Base-by-base conservation (phyloP, 2,797 vertebrate species). In the Arrhamphus sclerolepis region DNA sequence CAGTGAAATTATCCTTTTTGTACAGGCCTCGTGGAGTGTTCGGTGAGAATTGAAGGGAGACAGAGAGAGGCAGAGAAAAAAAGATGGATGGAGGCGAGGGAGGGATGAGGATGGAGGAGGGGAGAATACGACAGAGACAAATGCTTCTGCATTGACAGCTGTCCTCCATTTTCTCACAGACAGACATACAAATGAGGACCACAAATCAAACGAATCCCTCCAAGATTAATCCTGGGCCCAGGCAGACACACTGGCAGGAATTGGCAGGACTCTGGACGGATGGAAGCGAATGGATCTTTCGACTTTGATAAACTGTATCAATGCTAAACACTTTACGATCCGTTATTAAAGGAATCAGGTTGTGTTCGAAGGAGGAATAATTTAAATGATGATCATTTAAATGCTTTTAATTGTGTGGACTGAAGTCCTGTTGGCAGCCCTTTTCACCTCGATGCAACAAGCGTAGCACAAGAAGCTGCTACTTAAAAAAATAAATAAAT, bases 121-220 rank as follows among this genome's bases (percentile, higher is more conserved):
- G 86, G 78, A 75, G 54, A 56, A 47, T 68, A 80, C 91, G 92
- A 92, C 90, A 91, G 87, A 91, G 90, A 93, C 89, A 91, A 92
- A 92, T 93, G 91, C 70, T 81, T 88, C 85, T 40, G 65, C 90
- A 92, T 91, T 91, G 92, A 93, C 91, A 92, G 91, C 90, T 92
- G 91, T 91, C 91, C 88, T 89, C 91, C 87, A 90, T 90, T 91
- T 90, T 89, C 87, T 88, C 85, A 75, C 81, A 90, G 89, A 92
- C 89, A 90, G 83, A 91, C 87, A 89, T 85, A 90, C 84, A 89
- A 91, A 92, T 88, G 85, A 89, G 84, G 78, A 77, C 81, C 83
- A 89, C 85, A 88, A 90, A 91, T 87, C 87, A 91, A 91, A 87
- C 56, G 71, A 83, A 86, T 84, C 66, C 81, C 75, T 84, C 74